Base-by-base conservation (phyloP, 2,888 invertebrate species). In the Lamellibrachia columna region DNA sequence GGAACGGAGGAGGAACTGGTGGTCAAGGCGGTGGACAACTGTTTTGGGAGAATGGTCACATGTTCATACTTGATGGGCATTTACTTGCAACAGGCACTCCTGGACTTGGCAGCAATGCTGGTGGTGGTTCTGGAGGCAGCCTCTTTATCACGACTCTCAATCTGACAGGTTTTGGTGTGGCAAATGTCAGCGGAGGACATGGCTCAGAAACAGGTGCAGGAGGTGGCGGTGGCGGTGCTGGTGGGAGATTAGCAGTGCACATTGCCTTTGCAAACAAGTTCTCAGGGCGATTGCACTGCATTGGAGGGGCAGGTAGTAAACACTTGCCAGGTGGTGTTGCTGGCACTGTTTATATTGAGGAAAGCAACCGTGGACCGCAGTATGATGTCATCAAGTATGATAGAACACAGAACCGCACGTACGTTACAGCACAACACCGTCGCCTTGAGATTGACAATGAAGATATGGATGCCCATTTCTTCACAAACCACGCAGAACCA, bases 321-420 rank as follows among this genome's bases (percentile, higher is more conserved):
- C 94, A 75, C 95, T 95, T 55, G 95, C 95, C 1, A 6, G 94
- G 95, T 52, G 95, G 95, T 8, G 95, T 95, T 60, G 95, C 95
- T 40, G 95, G 95, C 91, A 95, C 95, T 11, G 94, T 94, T 3
- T 95, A 95, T 91, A 92, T 95, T 1, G 94, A 95, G 91, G 95
- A 95, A 93, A 94, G 94, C 55, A 94, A 93, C 22, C 93, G 95
- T 91, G 95, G 95, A 28, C 95, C 95, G 52, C 95, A 95, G 93
- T 95, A 95, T 93, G 94, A 95, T n/a, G 95, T 95, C 60, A 93
- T 95, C 40, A 95, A 95, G 92, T 95, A 95, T 93, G 94, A 95
- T 92, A 90, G 90, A 53, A 90, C 90, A 0, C 93, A 93, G 8
- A 94, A 94, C 91, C 91, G 92, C 90, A 93, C 93, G 28, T 53